Base-by-base conservation (phyloP, 2,888 invertebrate genomes). In the Lampropteryx suffumata region DNA sequence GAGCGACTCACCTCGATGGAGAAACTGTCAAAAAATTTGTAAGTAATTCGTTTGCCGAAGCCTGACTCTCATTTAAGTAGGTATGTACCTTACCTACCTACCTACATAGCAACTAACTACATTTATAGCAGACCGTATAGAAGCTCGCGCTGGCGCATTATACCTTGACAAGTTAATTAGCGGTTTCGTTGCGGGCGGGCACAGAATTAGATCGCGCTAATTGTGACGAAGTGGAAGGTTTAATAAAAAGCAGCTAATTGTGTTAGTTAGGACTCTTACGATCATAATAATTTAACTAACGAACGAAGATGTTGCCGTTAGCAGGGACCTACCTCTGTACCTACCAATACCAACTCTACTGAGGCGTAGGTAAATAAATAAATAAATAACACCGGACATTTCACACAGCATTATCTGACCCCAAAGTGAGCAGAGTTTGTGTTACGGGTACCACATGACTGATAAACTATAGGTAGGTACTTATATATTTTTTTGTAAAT, bases 171-270 rank as follows among this genome's bases (percentile, higher is more conserved):
- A 71, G 64, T 76, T 70, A 81, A 82, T 84, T 85, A 84, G 76
- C 82, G 58, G 62, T 70, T 73, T 69, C 73, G 67, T 79, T 73
- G 78, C 77, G 79, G 71, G 74, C 79, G 77, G 73, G 73, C 65
- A 73, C 73, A 76, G 74, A 85, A 84, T 84, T 82, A 84, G 85
- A 82, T 73, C 82, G 81, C 67, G 80, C 73, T 85, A 85, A 85
- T 83, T 78, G 67, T 51, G 61, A 64, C 67, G 74, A 75, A 76
- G 73, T 81, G 76, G 76, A 77, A 77, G 73, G 67, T 76, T 81
- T 82, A 79, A 78, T 82, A 81, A 81, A 80, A 79, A 82, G 73
- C 70, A 73, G 73, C 73, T 82, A 82, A 82, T 80, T 82, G 59
- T 50, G 27, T 49, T 55, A 63, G 64, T 65, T 65, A 64, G 60